phyloP scores from a whole-genome alignment of 2,113 vertebrate species.

The Oriolus oriolus region DNA sequence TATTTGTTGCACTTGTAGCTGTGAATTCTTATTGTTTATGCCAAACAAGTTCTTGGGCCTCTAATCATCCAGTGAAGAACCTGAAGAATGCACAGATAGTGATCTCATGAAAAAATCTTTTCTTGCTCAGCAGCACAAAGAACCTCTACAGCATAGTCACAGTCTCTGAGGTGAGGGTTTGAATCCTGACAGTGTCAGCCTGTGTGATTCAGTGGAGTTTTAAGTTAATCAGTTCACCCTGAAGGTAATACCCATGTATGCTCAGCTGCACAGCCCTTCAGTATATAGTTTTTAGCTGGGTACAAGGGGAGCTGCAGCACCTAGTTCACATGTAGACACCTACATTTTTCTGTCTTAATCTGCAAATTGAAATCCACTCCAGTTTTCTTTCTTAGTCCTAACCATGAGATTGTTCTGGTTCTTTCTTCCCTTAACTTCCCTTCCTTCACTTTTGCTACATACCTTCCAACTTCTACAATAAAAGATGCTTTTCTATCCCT shows the following conservation, averaged over 20 bases:
- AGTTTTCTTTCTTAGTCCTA: not conserved
- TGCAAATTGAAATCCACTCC: not conserved
- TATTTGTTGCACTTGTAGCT: not conserved
- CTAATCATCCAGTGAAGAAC: not conserved
- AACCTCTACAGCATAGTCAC: not conserved
- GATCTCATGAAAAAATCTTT: not conserved
- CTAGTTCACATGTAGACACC: not conserved
- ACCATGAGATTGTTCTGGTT: not conserved
- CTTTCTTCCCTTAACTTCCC: not conserved
- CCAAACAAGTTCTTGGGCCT: not conserved
- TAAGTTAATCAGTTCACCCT: not conserved
- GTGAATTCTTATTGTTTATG: not conserved
- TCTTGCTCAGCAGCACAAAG: not conserved
- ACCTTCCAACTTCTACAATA: not conserved
- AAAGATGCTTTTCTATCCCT: not conserved
- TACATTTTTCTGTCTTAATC: not conserved
- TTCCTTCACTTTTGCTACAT: not conserved
- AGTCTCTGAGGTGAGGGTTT: not conserved
- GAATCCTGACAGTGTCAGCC: not conserved
- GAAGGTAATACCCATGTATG: not conserved
- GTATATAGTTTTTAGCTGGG: not conserved
- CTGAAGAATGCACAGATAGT: accelerated
- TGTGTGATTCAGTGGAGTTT: not conserved
- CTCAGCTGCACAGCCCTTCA: not conserved
- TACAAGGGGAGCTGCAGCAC: not conserved